Percentiles rank a stretch among this genome's conserved stretches.
These are phyloP conservation scores for Rhodophaea formosa DNA, from an alignment of 2,888 invertebrate species.

Conservation along the genomic window DNA sequence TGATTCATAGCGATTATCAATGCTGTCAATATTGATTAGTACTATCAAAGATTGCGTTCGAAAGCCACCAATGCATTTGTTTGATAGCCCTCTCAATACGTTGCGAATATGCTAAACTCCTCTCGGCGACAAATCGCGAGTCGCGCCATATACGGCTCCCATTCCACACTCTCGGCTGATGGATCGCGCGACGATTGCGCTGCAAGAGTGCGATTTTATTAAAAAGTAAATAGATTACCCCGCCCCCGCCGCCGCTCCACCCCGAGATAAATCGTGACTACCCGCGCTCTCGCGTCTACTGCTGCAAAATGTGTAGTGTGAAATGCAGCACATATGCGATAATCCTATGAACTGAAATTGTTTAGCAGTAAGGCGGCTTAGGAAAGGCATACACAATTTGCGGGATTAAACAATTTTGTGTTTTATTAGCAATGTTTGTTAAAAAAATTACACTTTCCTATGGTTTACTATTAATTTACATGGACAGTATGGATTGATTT, in stretches of 20 bases:
- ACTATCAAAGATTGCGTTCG: too few relatives aligned
- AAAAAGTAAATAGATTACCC: conserved; percentile 14
- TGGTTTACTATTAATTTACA: too few relatives aligned
- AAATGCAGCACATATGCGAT: not conserved
- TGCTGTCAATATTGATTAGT: too few relatives aligned
- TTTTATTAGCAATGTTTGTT: too few relatives aligned
- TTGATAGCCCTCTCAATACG: too few relatives aligned
- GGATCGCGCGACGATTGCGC: conserved; percentile 9
- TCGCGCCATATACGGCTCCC: not conserved
- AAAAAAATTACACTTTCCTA: too few relatives aligned
- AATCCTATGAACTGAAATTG: not conserved
- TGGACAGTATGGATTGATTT: too few relatives aligned
- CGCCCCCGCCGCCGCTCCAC: not conserved
- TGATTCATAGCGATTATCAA: too few relatives aligned
- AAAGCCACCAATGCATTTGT: too few relatives aligned
- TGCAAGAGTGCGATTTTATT: conserved; percentile 12
- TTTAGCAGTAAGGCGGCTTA: not conserved
- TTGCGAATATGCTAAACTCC: not conserved
- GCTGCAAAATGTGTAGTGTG: not conserved
- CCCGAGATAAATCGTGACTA: conserved; percentile 8
- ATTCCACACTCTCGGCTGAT: not conserved
- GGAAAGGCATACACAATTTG: too few relatives aligned
- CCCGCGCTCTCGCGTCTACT: not conserved
- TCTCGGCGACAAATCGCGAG: not conserved
- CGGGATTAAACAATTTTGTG: too few relatives aligned